Evolutionary conservation across 2,797 vertebrate genomes (phyloP).

Genomic region (Aeoliscus strigatus): DNA sequence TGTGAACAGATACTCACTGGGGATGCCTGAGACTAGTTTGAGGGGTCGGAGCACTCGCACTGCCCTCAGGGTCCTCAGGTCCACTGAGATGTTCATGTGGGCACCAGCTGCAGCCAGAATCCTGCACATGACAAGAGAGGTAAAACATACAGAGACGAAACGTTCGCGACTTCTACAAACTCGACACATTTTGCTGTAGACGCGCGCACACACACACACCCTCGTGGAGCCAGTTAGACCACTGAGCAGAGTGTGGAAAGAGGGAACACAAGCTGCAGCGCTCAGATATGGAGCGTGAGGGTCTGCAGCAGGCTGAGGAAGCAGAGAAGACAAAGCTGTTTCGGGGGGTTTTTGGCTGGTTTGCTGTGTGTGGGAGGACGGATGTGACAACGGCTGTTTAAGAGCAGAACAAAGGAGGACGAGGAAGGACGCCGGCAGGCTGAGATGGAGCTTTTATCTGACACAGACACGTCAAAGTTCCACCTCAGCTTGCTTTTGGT

Average conservation of each 20-base stretch:
- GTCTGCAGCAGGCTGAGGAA: constrained; percentile 29
- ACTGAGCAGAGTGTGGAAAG: constrained; percentile 2
- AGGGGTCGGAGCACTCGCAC: constrained; percentile 93
- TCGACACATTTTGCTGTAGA: no score
- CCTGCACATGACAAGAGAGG: constrained; percentile 61
- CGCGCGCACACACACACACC: constrained; percentile 5
- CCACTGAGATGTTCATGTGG: constrained; percentile 95
- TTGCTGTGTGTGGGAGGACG: constrained; percentile 60
- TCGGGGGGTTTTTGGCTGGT: constrained; percentile 46
- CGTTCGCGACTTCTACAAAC: no score
- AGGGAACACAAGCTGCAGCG: constrained; percentile 42
- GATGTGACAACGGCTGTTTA: constrained; percentile 67
- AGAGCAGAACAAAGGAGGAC: constrained; percentile 50
- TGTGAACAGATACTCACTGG: constrained; percentile 79
- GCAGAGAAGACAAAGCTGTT: constrained; percentile 34
- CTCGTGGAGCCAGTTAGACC: neutral
- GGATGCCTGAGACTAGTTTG: constrained; percentile 98
- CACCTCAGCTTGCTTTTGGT: constrained; percentile 18
- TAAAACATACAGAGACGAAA: no score
- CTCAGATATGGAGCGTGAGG: constrained; percentile 37
- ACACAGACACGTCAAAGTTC: no score
- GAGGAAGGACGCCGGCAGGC: constrained; percentile 45
- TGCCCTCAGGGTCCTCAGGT: constrained; percentile 91
- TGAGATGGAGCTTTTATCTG: constrained; percentile 12
- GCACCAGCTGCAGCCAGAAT: constrained; percentile 93